phyloP scores from a whole-genome alignment of 2,113 vertebrate species.

The Globicephala melas region DNA sequence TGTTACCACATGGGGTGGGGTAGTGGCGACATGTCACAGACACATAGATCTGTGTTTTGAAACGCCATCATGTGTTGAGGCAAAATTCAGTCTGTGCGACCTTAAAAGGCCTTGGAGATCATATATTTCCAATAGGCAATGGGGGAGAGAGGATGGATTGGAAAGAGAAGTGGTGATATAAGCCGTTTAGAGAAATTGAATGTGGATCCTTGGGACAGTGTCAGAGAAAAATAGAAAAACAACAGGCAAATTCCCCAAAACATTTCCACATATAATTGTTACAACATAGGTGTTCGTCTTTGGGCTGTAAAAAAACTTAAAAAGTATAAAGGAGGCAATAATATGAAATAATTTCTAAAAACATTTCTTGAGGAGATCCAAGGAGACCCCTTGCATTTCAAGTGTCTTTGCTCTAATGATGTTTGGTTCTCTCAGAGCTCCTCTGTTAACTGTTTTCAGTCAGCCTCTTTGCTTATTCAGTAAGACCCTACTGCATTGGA shows the following conservation, averaged over 20 bases:
- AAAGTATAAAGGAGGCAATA: neutral
- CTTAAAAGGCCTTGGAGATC: neutral
- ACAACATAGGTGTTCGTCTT: neutral
- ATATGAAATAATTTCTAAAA: neutral
- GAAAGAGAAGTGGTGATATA: neutral
- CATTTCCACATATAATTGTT: accelerated
- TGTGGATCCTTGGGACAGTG: neutral
- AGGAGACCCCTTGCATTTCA: neutral
- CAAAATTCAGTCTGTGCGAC: neutral
- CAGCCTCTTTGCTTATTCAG: neutral
- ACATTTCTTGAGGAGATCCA: neutral
- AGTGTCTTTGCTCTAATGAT: neutral
- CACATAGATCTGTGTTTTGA: neutral
- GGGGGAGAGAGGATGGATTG: neutral
- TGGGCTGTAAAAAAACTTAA: neutral
- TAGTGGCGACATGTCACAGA: accelerated
- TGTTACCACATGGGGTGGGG: accelerated
- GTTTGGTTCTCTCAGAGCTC: neutral
- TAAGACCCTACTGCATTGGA: neutral
- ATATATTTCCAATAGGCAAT: neutral
- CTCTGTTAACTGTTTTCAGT: neutral
- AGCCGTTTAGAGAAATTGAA: neutral
- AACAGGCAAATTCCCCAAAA: neutral
- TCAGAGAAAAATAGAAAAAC: neutral
- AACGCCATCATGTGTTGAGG: accelerated